Conservation (phyloP, 2,113 vertebrate genomes). For the Mesocricetus auratus region DNA sequence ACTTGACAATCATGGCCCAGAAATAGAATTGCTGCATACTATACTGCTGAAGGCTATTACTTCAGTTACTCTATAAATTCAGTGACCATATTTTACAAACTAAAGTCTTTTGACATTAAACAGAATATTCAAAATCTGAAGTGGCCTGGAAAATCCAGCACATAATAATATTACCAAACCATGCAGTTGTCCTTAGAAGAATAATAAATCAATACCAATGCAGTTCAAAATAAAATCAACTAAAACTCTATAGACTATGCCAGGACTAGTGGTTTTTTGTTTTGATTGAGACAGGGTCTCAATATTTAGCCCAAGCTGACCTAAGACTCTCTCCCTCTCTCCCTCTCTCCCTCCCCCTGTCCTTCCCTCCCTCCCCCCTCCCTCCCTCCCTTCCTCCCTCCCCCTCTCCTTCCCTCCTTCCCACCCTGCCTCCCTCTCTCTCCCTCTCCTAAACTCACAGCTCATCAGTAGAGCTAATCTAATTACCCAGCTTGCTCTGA, state of each 20-base stretch:
- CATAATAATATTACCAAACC: background rate
- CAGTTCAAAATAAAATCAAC: slow-evolving; percentile 40
- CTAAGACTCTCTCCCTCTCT: background rate
- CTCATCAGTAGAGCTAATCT: no score
- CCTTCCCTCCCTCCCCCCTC: no score
- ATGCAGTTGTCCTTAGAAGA: slow-evolving; percentile 9
- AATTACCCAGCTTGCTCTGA: no score
- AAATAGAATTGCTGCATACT: slow-evolving; percentile 44
- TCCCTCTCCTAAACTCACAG: background rate
- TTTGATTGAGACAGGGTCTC: background rate
- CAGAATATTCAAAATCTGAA: slow-evolving; percentile 57
- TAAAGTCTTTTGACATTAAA: slow-evolving; percentile 61
- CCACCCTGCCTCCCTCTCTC: background rate
- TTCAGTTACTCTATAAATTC: slow-evolving; percentile 57
- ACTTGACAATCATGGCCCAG: slow-evolving; percentile 18
- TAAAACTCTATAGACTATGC: slow-evolving; percentile 20
- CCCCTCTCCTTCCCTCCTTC: no score
- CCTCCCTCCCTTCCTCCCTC: no score
- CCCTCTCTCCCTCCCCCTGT: background rate
- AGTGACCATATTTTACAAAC: slow-evolving; percentile 48
- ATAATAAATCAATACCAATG: background rate
- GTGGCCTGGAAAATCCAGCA: slow-evolving; percentile 51
- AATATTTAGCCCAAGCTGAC: background rate
- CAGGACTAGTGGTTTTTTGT: background rate
- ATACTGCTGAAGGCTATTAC: slow-evolving; percentile 43